Percentiles rank a stretch among this genome's conserved stretches.
phyloP scores from a whole-genome alignment of 2,113 vertebrate species.

The Heterotilapia buettikoferi region DNA sequence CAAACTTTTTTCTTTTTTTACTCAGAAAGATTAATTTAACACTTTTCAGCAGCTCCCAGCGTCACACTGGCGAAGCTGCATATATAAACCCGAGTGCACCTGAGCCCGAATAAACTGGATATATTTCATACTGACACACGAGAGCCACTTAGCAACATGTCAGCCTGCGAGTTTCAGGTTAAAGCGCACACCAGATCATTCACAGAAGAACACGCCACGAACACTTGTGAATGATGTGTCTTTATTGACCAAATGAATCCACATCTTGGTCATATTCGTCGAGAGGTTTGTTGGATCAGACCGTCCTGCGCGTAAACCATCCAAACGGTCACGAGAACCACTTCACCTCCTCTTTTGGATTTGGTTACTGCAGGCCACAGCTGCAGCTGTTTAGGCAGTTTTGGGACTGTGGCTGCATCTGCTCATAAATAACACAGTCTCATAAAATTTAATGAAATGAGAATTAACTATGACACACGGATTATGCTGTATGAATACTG shows the following conservation, averaged over 20 bases:
- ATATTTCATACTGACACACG: neutral
- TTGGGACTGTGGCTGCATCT: constrained; percentile 19
- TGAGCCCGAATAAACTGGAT: neutral
- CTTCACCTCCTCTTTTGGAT: constrained; percentile 14
- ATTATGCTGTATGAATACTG: constrained; percentile 1
- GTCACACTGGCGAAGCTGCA: neutral
- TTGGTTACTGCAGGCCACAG: neutral
- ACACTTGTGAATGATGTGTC: neutral
- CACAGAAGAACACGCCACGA: neutral
- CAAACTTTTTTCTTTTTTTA: neutral
- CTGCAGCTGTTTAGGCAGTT: constrained; percentile 18
- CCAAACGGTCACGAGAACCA: neutral
- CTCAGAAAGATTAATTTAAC: neutral
- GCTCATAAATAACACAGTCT: constrained; percentile 40
- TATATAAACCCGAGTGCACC: neutral
- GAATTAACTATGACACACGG: constrained; percentile 12
- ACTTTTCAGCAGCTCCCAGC: neutral
- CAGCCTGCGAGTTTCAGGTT: neutral
- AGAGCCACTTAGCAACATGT: neutral
- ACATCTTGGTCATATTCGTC: neutral
- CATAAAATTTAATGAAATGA: constrained; percentile 35
- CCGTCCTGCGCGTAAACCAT: neutral
- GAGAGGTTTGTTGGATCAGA: neutral
- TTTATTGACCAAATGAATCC: neutral
- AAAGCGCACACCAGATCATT: neutral